Base-by-base conservation (phyloP, 2,797 vertebrate species). In the Oreochromis grahami region DNA sequence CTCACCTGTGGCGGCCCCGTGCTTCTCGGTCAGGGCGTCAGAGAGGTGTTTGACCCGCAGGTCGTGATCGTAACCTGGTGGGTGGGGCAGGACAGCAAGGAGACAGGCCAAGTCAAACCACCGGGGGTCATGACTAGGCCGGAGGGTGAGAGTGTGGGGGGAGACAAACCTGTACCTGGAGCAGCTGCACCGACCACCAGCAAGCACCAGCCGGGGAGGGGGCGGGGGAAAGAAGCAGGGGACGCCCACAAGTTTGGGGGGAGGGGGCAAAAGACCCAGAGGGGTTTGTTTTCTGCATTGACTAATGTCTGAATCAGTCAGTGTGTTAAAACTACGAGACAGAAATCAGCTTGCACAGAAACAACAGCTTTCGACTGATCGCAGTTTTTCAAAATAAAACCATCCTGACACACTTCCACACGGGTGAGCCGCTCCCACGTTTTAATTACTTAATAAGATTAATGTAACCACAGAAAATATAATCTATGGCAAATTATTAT, bases 61-160 rank as follows among this genome's bases (percentile, higher is more conserved):
- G 95, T 98, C 98, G 93, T 97, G 97, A 97, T 99, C 97, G 95
- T 97, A 96, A 98, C 98, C 98, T 98, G 97, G 93, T 95, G 93
- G 93, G 86, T 86, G 87, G 89, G 90, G 87, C 8, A 89, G 79
- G 84, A 94, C 94, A 96, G 92, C 91, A 93, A 95, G 89, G 94
- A 84, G 13, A 91, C 82, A 7, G 84, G 92, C 87, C 93, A 89
- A 95, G 96, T 97, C 96, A 97, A 88, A 97, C 95, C 96, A 95
- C 84, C 2, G 68, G 91, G 86, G 92, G 58, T 95, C 96, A 85
- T 94, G 92, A 95, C 96, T 24, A 93, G 95, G 91, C 90, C 80
- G 1, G 56, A 43, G 19, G 63, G 38, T 5, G 51, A 8, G 63
- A 14, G 63, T 6, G 36, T 24, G 8, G 34, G 32, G 32, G 58